phyloP scores from a whole-genome alignment of 2,113 vertebrate species.

The Benitochromis conjunctus region DNA sequence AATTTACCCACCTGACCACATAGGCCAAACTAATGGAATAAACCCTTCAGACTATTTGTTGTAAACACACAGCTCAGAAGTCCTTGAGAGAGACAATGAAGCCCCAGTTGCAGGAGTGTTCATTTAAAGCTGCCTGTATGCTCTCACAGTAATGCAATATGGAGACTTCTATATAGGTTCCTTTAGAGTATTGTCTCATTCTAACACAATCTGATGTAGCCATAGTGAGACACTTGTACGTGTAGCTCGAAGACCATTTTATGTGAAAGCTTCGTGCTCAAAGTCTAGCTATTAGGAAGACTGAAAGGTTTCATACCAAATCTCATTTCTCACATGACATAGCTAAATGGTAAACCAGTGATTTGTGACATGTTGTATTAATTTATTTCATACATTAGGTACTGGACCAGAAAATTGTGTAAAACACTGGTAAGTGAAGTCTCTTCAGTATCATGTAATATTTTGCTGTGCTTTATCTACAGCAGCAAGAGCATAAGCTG shows the following conservation, averaged over 20 bases:
- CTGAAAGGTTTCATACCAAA: neutral
- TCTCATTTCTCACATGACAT: neutral
- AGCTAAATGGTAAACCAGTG: neutral
- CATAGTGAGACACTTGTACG: neutral
- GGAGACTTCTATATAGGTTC: neutral
- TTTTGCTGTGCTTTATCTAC: neutral
- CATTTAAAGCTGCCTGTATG: neutral
- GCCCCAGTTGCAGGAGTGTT: neutral
- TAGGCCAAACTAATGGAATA: neutral
- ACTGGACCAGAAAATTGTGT: neutral
- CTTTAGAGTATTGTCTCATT: neutral
- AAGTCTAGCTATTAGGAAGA: neutral
- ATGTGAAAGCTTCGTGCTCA: neutral
- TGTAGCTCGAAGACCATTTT: neutral
- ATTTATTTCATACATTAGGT: neutral
- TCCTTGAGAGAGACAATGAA: neutral
- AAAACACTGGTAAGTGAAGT: neutral
- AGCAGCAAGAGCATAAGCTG: neutral
- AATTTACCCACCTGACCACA: neutral
- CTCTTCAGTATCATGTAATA: neutral
- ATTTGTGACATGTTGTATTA: neutral
- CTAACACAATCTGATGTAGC: neutral
- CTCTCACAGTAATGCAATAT: neutral
- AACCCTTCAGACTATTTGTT: neutral
- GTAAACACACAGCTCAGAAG: neutral